A percentile compares a stretch with the other conserved stretches of the same genome.
Conservation (phyloP, 1,140 invertebrate genomes). For the Drosophila chauvacae region DNA sequence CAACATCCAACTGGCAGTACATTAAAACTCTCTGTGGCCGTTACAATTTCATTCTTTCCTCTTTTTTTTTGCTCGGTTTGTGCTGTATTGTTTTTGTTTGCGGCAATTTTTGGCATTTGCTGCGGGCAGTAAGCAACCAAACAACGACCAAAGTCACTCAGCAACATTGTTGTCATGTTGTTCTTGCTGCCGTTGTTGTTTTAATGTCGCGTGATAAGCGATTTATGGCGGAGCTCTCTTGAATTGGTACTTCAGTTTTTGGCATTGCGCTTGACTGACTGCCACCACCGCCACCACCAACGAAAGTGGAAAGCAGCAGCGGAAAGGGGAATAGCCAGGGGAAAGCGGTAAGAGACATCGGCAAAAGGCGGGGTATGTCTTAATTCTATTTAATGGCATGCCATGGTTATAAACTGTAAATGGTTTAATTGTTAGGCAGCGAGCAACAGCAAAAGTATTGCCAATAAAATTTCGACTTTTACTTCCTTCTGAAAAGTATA, state of each 20-base stretch:
- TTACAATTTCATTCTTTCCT: slow-evolving; percentile 57
- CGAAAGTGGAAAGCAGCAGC: slow-evolving; percentile 10
- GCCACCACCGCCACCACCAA: slow-evolving; percentile 6
- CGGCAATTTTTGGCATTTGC: slow-evolving; percentile 82
- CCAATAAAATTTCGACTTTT: slow-evolving; percentile 55
- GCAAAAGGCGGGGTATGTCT: slow-evolving; percentile 54
- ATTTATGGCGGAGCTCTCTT: slow-evolving; percentile 79
- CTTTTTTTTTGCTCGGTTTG: slow-evolving; percentile 62
- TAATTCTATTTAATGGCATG: slow-evolving; percentile 80
- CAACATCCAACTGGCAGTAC: slow-evolving; percentile 53
- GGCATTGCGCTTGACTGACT: slow-evolving; percentile 74
- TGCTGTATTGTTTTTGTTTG: slow-evolving; percentile 76
- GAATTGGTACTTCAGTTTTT: slow-evolving; percentile 74
- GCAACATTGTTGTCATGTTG: slow-evolving; percentile 56
- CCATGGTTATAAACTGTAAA: slow-evolving; percentile 81
- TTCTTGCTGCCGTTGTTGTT: slow-evolving; percentile 67
- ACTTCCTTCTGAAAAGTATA: background rate
- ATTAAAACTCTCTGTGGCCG: slow-evolving; percentile 77
- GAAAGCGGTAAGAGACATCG: slow-evolving; percentile 5
- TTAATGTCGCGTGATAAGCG: slow-evolving; percentile 82
- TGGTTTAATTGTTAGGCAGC: slow-evolving; percentile 75
- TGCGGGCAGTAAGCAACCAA: slow-evolving; percentile 64
- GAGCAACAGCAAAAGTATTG: slow-evolving; percentile 39
- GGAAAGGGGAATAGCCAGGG: background rate
- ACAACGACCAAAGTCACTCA: slow-evolving; percentile 57